Evolutionary conservation across 2,113 vertebrate species (phyloP).

Genomic region (Crotophaga sulcirostris): DNA sequence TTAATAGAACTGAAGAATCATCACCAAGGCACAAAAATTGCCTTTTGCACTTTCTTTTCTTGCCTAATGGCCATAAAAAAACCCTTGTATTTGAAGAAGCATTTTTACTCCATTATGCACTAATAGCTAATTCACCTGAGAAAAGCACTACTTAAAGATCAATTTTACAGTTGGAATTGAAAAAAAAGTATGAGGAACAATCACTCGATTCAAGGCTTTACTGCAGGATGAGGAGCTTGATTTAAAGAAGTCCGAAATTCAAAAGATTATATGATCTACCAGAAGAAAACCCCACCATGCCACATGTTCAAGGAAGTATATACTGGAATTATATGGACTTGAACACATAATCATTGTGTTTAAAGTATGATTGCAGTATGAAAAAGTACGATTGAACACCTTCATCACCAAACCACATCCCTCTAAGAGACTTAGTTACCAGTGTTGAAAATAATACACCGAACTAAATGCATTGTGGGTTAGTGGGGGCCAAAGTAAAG

Average conservation of each 20-base stretch:
- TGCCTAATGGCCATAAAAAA: background rate
- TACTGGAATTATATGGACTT: rapidly evolving
- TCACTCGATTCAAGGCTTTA: background rate
- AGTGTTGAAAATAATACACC: background rate
- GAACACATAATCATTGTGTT: background rate
- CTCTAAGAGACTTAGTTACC: background rate
- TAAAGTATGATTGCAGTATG: no score
- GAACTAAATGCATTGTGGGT: rapidly evolving
- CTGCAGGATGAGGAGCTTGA: background rate
- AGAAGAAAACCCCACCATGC: background rate
- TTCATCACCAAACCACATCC: background rate
- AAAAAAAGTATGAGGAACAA: background rate
- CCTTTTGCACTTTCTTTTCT: background rate
- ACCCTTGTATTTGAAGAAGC: background rate
- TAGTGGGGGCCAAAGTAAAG: background rate
- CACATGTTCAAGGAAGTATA: rapidly evolving
- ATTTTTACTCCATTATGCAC: constrained; percentile 9
- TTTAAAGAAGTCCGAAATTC: background rate
- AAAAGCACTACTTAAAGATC: background rate
- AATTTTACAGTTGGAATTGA: background rate
- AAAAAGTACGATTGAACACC: no score
- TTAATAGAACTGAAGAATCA: background rate
- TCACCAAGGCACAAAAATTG: background rate
- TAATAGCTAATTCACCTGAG: background rate
- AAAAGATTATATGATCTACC: background rate